These are phyloP conservation scores for Chrysodeixis includens DNA, from an alignment of 2,888 invertebrate species.

Conservation along the genomic window DNA sequence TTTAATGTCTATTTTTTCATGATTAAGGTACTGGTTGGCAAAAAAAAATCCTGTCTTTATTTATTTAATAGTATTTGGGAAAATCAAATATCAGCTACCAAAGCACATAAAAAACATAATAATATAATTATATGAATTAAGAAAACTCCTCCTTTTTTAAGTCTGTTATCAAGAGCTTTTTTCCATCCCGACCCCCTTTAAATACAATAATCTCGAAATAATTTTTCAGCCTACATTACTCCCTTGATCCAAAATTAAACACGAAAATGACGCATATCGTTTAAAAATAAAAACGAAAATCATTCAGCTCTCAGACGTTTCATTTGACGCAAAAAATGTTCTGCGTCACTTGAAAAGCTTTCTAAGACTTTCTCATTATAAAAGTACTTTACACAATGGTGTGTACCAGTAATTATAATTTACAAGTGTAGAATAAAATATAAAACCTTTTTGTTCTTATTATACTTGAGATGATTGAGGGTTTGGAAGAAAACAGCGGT, in stretches of 20 bases:
- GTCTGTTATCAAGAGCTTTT: too few species aligned
- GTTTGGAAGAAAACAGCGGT: background rate
- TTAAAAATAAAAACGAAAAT: slow-evolving; percentile 4
- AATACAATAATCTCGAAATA: too few species aligned
- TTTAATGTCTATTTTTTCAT: too few species aligned
- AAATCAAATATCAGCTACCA: too few species aligned
- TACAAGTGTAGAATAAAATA: slow-evolving; percentile 44
- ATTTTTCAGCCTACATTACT: background rate
- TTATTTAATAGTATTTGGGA: too few species aligned
- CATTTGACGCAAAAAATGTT: slow-evolving; percentile 31
- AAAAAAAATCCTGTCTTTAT: too few species aligned
- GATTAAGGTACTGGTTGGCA: too few species aligned
- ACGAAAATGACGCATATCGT: background rate
- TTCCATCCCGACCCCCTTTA: too few species aligned
- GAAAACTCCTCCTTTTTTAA: too few species aligned
- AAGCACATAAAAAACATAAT: too few species aligned
- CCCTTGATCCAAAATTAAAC: background rate
- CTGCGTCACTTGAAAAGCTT: slow-evolving; percentile 39
- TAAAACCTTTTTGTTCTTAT: slow-evolving; percentile 55
- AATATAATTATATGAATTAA: too few species aligned
- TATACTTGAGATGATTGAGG: slow-evolving; percentile 52
- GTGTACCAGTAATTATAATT: slow-evolving; percentile 58
- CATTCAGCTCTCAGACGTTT: slow-evolving; percentile 1
- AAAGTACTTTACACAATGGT: slow-evolving; percentile 53
- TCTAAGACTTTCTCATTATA: slow-evolving; percentile 50